phyloP scores from a whole-genome alignment of 2,888 invertebrate species.

The Epicampocera succincta region DNA sequence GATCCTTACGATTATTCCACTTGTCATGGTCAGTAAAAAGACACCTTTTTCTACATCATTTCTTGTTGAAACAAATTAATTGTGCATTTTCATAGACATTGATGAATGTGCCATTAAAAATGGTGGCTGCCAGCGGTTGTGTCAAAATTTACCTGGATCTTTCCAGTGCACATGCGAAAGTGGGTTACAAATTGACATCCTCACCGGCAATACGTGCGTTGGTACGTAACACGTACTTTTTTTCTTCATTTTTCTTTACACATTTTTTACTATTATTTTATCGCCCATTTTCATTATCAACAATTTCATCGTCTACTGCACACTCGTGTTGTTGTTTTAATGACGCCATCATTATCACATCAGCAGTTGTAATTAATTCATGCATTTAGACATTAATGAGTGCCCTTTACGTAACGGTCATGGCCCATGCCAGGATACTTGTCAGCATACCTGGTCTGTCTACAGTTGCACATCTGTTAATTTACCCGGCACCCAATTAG shows the following conservation, averaged over 20 bases:
- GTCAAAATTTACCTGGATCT: slow-evolving; percentile 84
- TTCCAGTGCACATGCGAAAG: slow-evolving; percentile 83
- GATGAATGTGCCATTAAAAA: slow-evolving; percentile 83
- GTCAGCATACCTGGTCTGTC: slow-evolving; percentile 84
- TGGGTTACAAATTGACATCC: slow-evolving; percentile 82
- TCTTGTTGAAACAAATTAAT: not conserved
- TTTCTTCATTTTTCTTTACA: slow-evolving; percentile 4
- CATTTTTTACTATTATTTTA: slow-evolving; percentile 43
- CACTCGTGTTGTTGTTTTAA: not conserved
- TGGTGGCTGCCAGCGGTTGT: slow-evolving; percentile 83
- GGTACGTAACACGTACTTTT: slow-evolving; percentile 80
- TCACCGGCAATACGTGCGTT: slow-evolving; percentile 82
- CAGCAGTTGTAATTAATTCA: slow-evolving; percentile 38
- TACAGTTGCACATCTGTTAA: slow-evolving; percentile 84
- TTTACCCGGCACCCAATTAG: slow-evolving; percentile 84
- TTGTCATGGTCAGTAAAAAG: slow-evolving; percentile 77
- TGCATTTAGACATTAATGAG: slow-evolving; percentile 83
- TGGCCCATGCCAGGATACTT: slow-evolving; percentile 86
- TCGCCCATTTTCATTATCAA: slow-evolving; percentile 15
- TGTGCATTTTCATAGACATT: slow-evolving; percentile 81
- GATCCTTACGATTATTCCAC: slow-evolving; percentile 80
- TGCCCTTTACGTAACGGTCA: slow-evolving; percentile 85
- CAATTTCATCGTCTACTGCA: slow-evolving; percentile 17
- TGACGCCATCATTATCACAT: not conserved
- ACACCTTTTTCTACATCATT: not conserved